Evolutionary conservation across 2,113 vertebrate species (phyloP), one percentile per base, ranked within the genome.

Genomic region (Aegithalos caudatus): DNA sequence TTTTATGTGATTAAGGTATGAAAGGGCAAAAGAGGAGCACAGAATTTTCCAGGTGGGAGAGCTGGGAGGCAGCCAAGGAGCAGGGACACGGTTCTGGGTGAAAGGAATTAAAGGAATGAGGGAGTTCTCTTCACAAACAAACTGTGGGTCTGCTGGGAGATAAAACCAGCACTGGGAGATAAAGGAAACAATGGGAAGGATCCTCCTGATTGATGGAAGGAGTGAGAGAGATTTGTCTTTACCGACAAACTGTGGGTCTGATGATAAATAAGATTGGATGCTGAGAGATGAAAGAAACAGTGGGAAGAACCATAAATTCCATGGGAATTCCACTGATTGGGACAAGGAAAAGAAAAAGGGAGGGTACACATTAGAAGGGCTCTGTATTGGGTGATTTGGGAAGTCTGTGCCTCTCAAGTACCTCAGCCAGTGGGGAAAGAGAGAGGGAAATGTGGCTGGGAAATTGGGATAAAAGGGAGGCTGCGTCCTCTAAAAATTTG

Each of bases 41-140:
- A 14, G 60, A 24, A 18, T 48, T 62, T 27, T 20, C 11, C 24
- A 5, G 40, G 24, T 21, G 40, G 67, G 42, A 37, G 47, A 54
- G 25, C 14, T 47, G 38, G 7, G 81, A 19, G 20, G 2, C 13
- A 33, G 3, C 3, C 1, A 1, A 1, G 14, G 42, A 23, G 45
- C 14, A 15, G 15, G 1, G 23, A 5, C 6, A 27, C 2, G 3
- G 12, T 16, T 50, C 10, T 1, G 16, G 14, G 19, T 40, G 57
- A 16, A 27, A 51, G 74, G 57, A 65, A 42, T 28, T 24, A 22
- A 12, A 24, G 25, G 13, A 42, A 12, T 42, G 40, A 42, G 40
- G 40, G 40, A 42, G 12, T 42, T 42, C 40, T 42, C 50, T 25
- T 71, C 8, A 9, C 50, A 24, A 53, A 45, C 37, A 11, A 19